These are phyloP conservation scores for Phallusia fumigata DNA, from an alignment of 23 tunicate species.

Conservation along the genomic window DNA sequence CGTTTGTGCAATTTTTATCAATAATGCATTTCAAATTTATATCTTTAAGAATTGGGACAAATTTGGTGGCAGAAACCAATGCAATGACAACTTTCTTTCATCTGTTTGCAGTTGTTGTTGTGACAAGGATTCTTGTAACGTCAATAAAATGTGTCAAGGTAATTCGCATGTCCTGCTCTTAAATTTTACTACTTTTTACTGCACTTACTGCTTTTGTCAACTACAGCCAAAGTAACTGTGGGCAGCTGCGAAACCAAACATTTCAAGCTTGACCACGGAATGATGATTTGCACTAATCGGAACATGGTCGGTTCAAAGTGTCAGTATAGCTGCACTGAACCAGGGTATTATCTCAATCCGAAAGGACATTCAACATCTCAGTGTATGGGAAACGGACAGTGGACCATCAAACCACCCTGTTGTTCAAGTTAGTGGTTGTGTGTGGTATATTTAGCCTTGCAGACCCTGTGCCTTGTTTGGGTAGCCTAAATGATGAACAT, in stretches of 20 bases:
- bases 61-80: background rate
- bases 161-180: no score
- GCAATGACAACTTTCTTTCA: background rate
- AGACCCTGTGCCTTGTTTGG: no score
- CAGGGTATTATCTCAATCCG: background rate
- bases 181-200: background rate
- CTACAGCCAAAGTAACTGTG: no score
- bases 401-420: background rate
- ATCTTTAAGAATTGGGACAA: background rate
- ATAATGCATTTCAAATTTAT: background rate
- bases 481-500: no score
- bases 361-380: background rate
- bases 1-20: no score
- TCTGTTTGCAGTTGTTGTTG: background rate
- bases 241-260: background rate
- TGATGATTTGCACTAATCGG: background rate
- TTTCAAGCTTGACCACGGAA: background rate
- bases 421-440: background rate
- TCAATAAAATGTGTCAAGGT: background rate
- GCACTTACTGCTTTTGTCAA: no score
- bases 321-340: background rate
- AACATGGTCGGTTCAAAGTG: background rate
- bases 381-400: background rate
- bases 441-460: no score
- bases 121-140: background rate